Evolutionary conservation across 2,113 vertebrate species (phyloP), one percentile per base, ranked within the genome.

Genomic region (Oostethus manadensis): DNA sequence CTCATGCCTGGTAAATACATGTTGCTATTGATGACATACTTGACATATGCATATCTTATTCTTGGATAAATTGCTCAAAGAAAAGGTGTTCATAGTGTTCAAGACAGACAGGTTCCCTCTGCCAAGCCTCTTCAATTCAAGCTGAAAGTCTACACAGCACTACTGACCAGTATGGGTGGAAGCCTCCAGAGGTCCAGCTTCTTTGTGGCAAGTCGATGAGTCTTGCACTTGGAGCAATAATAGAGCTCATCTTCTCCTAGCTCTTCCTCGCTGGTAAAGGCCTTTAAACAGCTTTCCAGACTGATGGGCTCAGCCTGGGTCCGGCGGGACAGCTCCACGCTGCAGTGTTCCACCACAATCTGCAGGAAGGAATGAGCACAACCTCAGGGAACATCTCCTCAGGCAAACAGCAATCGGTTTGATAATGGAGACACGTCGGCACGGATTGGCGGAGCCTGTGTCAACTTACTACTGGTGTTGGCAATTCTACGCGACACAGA

Each of bases 121-220:
- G 7, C 20, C 16, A 10, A 48, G 17, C 43, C 16, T 14, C 13
- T 43, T 16, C 5, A 44, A 44, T 44, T 43, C 6, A 44, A 6
- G 42, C 42, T 43, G 11, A 14, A 43, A 7, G 15, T 44, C 15
- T 44, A 17, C 13, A 23, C 1, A 53, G 15, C 1, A 10, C 8
- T 15, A 62, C 84, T 79, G 81, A 99, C 97, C 93, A 99, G 87
- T 58, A 98, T 88, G 1, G 97, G 96, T 0, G 96, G 97, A 51
- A 99, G 93, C 62, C 97, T 94, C 97, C 97, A 99, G 43, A 99
- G 93, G 81, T 98, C 97, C 80, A 99, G 90, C 66, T 98, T 99
- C 88, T 99, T 99, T 58, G 94, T 99, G 79, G 97, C 97, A 72
- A 98, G 74, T 40, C 97, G 92, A 67, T 98, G 96, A 3, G 93